Base-by-base conservation (phyloP, 2,888 invertebrate species). In the Agrotis puta region DNA sequence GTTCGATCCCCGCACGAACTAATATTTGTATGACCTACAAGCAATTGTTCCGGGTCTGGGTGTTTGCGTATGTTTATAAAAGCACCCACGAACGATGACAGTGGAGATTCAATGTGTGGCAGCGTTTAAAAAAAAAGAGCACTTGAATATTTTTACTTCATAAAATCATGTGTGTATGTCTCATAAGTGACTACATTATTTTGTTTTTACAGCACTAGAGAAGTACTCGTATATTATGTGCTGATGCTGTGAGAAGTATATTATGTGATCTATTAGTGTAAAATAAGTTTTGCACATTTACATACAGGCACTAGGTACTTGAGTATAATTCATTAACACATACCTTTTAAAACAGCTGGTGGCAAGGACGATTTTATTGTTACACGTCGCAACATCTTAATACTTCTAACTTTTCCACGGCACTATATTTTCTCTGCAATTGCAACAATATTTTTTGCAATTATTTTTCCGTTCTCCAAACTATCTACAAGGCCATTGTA, bases 371-470 rank as follows among this genome's bases (percentile, higher is more conserved):
- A 57, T 64, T 72, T 82, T 24, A 54, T 72, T 9, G 74, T 14
- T 58, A 63, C 57, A n/a, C 78, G 77, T 63, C 65, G 73, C 57
- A 82, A 62, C 84, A 84, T 84, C 33, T 69, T 80, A 18, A 22
- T 53, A 20, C n/a, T 59, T 24, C 1, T 61, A 16, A 48, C 2
- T 48, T 66, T 64, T 48, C 45, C 45, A 61, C 45, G 56, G 50
- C 54, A 69, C 68, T 43, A 6, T 56, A 39, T 53, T 54, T 24
- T 45, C 4, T 56, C 56, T 56, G 56, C 13, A n/a, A 56, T n/a
- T 56, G 53, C n/a, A 56, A 56, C 13, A 33, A 5, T 33, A n/a
- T 56, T 22, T 24, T n/a, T 56, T 61, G 66, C 16, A 67, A 67
- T 43, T 16, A 64, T 61, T 57, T n/a, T 14, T 68, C n/a, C n/a